Evolutionary conservation across 2,113 vertebrate genomes (phyloP), one percentile per base, ranked within the genome.

Genomic region (Caracal caracal): DNA sequence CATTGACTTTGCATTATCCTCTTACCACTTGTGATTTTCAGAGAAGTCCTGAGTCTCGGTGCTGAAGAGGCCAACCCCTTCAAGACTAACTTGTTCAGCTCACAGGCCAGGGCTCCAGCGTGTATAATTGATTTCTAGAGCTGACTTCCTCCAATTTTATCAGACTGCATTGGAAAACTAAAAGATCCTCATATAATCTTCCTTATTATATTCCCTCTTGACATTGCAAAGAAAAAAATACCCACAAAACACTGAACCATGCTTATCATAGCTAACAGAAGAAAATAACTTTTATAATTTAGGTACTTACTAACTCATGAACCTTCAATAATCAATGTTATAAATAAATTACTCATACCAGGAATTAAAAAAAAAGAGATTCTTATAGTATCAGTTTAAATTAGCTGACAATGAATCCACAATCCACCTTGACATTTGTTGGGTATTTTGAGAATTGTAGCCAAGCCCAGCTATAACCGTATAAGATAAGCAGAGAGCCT

Each of bases 341-440:
- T 83, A 91, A 56, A 81, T 88, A 78, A 95, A 84, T 87, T 89
- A 82, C 78, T 93, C n/a, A 53, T 0, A 73, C 49, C n/a, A 89
- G 22, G 28, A 53, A 63, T 76, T 76, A 33, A 89, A 97, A 95
- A 49, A 66, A 68, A 66, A 82, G 26, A 78, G 26, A 35, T 80
- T 82, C 20, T 78, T 90, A 43, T 81, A 53, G 15, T 35, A 94
- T 85, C 17, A 24, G n/a, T 89, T 66, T 88, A 51, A 93, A 81
- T 94, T 80, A 47, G 47, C 8, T 91, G 81, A 28, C 35, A 51
- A 20, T 79, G 76, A 84, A 13, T 66, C 13, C 47, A 35, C 33
- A n/a, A 30, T n/a, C 10, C 3, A 35, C 30, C 9, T 28, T 83
- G 66, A 71, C 40, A 90, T 73, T 88, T 93, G 26, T 80, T 88